Evolutionary conservation across 53 echinoderm and acorn worm species (phyloP), one percentile per base, ranked within the genome.

Genomic region (Glandiceps talaboti): DNA sequence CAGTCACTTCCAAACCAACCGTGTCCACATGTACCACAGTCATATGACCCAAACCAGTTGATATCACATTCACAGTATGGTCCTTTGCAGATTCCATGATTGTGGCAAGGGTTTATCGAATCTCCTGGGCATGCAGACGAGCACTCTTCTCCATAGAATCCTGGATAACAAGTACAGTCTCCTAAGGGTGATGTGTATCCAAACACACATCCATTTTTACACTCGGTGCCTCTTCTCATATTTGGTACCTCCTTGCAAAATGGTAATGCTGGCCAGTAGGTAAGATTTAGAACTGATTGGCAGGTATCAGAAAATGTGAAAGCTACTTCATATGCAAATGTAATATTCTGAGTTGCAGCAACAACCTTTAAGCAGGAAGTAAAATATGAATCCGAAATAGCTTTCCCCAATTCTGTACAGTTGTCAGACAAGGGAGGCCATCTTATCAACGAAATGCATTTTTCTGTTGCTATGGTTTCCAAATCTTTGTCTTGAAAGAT

Each of bases 261-360:
- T 83, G 87, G 85, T 33, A 30, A 6, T 0, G 89, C 94, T 32
- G 94, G 94, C 94, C 94, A 94, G 31, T 75, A 32, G 6, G 85
- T 79, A n/a, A 89, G 80, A 72, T 94, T 87, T 31, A 91, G 80
- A 26, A 85, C 81, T 45, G 81, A 77, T 77, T 94, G 87, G 79
- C 94, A 94, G 27, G 91, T 83, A 81, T 94, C 94, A 31, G 94
- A 86, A 81, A 84, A 94, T 28, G 81, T 86, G 81, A 94, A 94
- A 12, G 89, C 94, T 32, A 94, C 85, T 77, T 83, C 86, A 72
- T 87, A 94, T 20, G 89, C 91, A 75, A 84, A 80, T 27, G 30
- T 76, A 30, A 79, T 74, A 64, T 86, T 87, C 73, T 86, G 75
- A 29, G 82, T 85, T 81, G 33, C 87, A 29, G 88, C 81, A 0